Evolutionary conservation across 2,888 invertebrate genomes (phyloP).

Genomic region (Cephus spinipes): DNA sequence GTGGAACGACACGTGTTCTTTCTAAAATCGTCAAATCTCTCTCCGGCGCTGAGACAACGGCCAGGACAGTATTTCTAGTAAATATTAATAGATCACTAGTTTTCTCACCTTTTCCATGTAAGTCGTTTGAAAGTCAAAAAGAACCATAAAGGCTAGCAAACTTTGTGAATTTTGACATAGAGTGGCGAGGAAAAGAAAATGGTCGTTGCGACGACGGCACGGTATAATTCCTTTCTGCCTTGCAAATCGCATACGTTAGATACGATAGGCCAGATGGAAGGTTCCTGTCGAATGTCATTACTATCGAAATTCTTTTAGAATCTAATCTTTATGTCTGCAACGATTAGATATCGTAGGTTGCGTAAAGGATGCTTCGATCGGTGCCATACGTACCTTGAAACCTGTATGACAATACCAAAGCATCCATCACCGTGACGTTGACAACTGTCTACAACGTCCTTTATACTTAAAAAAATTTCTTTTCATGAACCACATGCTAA

Average conservation of each 20-base stretch:
- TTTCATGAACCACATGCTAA: neutral
- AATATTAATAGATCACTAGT: neutral
- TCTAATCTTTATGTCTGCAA: neutral
- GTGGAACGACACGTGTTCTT: neutral
- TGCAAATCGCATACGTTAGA: neutral
- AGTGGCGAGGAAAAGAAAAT: neutral
- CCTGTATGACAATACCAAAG: neutral
- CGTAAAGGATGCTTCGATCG: neutral
- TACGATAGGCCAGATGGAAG: neutral
- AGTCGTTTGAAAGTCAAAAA: neutral
- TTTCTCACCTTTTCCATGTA: neutral
- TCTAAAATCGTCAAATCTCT: neutral
- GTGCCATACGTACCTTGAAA: neutral
- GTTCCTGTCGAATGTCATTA: neutral
- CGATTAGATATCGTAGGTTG: neutral
- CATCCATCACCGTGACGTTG: neutral
- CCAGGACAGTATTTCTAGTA: neutral
- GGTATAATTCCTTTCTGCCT: neutral
- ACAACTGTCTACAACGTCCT: neutral
- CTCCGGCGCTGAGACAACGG: neutral
- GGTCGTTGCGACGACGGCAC: neutral
- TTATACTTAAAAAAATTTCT: neutral
- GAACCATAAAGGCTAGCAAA: neutral
- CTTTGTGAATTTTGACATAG: neutral
- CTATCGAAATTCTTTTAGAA: neutral